These are phyloP conservation scores for Poeciliopsis turrubarensis DNA, from an alignment of 2,113 vertebrate genomes.

Conservation along the genomic window DNA sequence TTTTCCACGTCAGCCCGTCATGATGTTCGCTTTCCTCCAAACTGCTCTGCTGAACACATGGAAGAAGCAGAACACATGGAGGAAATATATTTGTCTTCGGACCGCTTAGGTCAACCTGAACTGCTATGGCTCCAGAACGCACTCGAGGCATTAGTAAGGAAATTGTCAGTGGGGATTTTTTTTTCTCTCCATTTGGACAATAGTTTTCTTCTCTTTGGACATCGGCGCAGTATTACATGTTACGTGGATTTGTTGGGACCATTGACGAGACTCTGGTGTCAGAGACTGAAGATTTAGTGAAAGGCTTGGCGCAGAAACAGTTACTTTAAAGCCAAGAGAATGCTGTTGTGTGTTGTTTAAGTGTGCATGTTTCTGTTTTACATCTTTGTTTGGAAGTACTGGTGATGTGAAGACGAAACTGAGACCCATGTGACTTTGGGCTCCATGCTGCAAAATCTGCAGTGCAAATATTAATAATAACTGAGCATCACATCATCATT, in stretches of 20 bases:
- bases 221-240: constrained; percentile 41
- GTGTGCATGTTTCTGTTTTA: constrained; percentile 51
- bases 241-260: constrained; percentile 21
- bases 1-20: not conserved
- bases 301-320: constrained; percentile 7
- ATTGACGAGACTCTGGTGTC: constrained; percentile 23
- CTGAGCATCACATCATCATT: constrained; percentile 30
- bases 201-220: constrained; percentile 26
- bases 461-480: constrained; percentile 24
- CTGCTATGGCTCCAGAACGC: constrained; percentile 1
- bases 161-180: not conserved
- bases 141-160: constrained; percentile 19
- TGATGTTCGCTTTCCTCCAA: constrained; percentile 8
- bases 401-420: constrained; percentile 10
- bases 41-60: constrained; percentile 19
- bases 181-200: not conserved
- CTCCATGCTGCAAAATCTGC: constrained; percentile 28
- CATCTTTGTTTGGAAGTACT: constrained; percentile 10
- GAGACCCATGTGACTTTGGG: constrained; percentile 10
- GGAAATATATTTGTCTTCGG: not conserved
- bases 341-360: constrained; percentile 18
- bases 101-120: constrained; percentile 12
- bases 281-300: constrained; percentile 34
- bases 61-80: constrained; percentile 11
- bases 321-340: constrained; percentile 19